A percentile compares a stretch with the other conserved stretches of the same genome.
These are phyloP conservation scores for Agriopis aurantiaria DNA, from an alignment of 2,888 invertebrate genomes.

Conservation along the genomic window DNA sequence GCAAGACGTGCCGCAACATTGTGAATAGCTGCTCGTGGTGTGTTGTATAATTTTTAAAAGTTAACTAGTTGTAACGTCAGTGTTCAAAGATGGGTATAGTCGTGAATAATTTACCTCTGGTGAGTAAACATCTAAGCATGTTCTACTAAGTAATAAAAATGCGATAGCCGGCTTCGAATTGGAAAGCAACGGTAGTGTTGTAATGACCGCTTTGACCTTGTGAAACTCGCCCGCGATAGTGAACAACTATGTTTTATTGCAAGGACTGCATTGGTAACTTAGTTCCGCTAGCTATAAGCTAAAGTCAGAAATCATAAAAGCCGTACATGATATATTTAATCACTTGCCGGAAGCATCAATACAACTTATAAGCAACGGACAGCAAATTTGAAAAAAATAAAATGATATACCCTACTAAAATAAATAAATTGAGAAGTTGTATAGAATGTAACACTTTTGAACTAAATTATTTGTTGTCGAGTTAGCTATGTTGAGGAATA, in stretches of 20 bases:
- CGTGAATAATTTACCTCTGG: slow-evolving; percentile 77
- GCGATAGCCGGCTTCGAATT: slow-evolving; percentile 68
- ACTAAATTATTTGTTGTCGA: neutral
- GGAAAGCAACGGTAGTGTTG: slow-evolving; percentile 83
- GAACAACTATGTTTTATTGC: slow-evolving; percentile 66
- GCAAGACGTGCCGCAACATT: slow-evolving; percentile 72
- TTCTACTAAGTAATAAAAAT: slow-evolving; percentile 45
- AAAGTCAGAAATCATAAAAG: neutral
- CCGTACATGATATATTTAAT: neutral
- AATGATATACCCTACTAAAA: neutral
- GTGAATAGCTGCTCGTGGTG: slow-evolving; percentile 59
- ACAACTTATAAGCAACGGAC: neutral
- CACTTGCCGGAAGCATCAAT: neutral
- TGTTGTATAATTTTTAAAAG: slow-evolving; percentile 56
- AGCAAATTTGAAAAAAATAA: neutral
- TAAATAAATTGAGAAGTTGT: neutral
- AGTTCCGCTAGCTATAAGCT: slow-evolving; percentile 17
- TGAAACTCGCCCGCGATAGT: slow-evolving; percentile 83
- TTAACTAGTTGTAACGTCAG: slow-evolving; percentile 46
- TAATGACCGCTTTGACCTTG: slow-evolving; percentile 87
- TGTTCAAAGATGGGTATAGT: slow-evolving; percentile 76
- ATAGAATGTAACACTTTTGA: neutral
- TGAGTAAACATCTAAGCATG: slow-evolving; percentile 59
- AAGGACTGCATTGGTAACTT: slow-evolving; percentile 57
- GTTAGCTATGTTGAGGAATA: neutral